Base-by-base conservation (phyloP, 2,797 vertebrate species). In the Vultur gryphus region DNA sequence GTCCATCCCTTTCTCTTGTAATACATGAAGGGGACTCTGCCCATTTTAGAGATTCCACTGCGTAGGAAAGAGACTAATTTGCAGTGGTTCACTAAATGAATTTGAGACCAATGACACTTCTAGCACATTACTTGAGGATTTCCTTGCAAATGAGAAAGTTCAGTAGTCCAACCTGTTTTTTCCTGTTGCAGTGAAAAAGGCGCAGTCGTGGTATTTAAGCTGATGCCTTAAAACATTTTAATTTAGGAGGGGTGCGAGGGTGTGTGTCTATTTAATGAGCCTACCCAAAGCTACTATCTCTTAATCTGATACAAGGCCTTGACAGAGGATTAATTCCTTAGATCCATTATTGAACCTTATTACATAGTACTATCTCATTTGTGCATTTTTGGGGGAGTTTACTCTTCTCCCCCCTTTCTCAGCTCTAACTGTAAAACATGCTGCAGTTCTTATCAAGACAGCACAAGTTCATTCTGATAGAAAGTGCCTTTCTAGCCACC, bases 201-300 rank as follows among this genome's bases (percentile, higher is more conserved):
- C 4, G 0, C 13, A 11, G 18, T 84, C 15, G 33, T 71, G 28
- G 39, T 44, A 49, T 28, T 28, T 49, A 55, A 46, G 21, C 14
- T 37, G 16, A 12, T 46, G n/a, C 25, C 29, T 49, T 55, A 28
- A 65, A 49, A 24, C 7, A 5, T 31, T 13, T 2, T 28, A 14
- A 79, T 75, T 79, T 54, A 23, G 33, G 51, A 62, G 24, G 9
- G 10, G 3, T 31, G 39, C 0, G 0, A 10, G 15, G 2, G 7
- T 3, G 11, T 16, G 18, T 28, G n/a, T 54, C 12, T 64, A 3
- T 83, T 64, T 62, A 73, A 52, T 41, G 25, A 35, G 37, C 16
- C 6, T 64, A 73, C 29, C 8, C 35, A 49, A 55, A 69, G 41
- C 66, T 52, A 13, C 20, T 72, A 5, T 12, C 12, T 58, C 44